phyloP scores from a whole-genome alignment of 1,140 invertebrate species.

The Tetranychus cinnabarinus region DNA sequence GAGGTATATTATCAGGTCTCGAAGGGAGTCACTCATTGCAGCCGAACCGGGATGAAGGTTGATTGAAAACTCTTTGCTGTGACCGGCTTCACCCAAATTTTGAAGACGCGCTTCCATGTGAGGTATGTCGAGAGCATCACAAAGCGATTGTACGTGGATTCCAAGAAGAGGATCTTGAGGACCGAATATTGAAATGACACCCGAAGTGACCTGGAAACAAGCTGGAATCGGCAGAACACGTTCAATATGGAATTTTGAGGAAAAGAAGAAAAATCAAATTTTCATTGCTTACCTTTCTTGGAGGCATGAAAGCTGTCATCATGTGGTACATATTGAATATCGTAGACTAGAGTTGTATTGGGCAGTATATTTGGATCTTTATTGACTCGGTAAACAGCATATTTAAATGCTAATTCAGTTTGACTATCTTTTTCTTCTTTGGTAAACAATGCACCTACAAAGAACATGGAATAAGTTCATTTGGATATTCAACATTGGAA shows the following conservation, averaged over 20 bases:
- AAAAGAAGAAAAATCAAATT: too few species aligned
- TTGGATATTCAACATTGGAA: too few species aligned
- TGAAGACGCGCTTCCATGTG: slow-evolving; percentile 48
- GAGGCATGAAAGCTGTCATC: slow-evolving; percentile 71
- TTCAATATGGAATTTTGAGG: too few species aligned
- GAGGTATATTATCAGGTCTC: slow-evolving; percentile 61
- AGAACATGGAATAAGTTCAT: not conserved
- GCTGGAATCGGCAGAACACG: slow-evolving; percentile 28
- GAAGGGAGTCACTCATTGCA: slow-evolving; percentile 55
- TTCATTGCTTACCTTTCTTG: slow-evolving; percentile 48
- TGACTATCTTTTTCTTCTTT: slow-evolving; percentile 34
- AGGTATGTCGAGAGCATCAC: slow-evolving; percentile 60
- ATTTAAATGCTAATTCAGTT: slow-evolving; percentile 67
- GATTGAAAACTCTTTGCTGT: slow-evolving; percentile 61
- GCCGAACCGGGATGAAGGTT: slow-evolving; percentile 84
- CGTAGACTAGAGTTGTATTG: slow-evolving; percentile 62
- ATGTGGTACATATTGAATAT: slow-evolving; percentile 63
- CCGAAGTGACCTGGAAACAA: slow-evolving; percentile 57
- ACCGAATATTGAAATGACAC: slow-evolving; percentile 72
- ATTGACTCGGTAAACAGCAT: slow-evolving; percentile 73
- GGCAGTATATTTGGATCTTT: slow-evolving; percentile 53
- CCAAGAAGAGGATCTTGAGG: slow-evolving; percentile 58
- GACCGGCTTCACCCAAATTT: slow-evolving; percentile 19
- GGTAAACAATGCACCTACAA: slow-evolving; percentile 7
- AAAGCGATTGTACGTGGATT: slow-evolving; percentile 64